These are phyloP conservation scores for Oscheius onirici DNA, from an alignment of 2,888 invertebrate species.

Conservation along the genomic window DNA sequence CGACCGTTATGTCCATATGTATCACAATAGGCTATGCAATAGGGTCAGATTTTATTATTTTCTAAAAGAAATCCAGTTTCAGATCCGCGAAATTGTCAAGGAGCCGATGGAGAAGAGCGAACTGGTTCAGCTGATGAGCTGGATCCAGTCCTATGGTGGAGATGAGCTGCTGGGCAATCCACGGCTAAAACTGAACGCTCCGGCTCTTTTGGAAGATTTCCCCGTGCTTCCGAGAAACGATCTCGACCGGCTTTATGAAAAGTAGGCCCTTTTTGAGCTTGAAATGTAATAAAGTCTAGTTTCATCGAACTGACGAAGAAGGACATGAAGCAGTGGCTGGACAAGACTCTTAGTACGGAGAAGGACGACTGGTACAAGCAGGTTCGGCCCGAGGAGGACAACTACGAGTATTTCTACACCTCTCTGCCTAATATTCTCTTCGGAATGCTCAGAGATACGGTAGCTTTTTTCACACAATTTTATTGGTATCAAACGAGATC, in stretches of 20 bases:
- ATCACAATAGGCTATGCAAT: conserved; percentile 82
- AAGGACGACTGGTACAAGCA: conserved; percentile 89
- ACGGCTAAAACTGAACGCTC: conserved; percentile 80
- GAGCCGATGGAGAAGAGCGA: conserved; percentile 93
- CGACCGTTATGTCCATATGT: conserved; percentile 89
- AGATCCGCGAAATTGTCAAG: conserved; percentile 86
- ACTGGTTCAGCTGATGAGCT: conserved; percentile 89
- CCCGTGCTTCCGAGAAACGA: conserved; percentile 83
- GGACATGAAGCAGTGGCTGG: conserved; percentile 87
- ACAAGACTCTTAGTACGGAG: conserved; percentile 88
- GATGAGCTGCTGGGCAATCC: conserved; percentile 87
- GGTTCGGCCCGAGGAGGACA: conserved; percentile 81
- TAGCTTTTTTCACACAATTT: too few species aligned
- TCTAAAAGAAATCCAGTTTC: conserved; percentile 34
- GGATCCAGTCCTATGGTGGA: conserved; percentile 90
- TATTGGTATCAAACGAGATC: too few species aligned
- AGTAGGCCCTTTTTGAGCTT: conserved; percentile 25
- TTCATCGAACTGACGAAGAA: conserved; percentile 65
- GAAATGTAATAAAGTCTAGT: conserved; percentile 36
- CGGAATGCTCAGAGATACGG: conserved; percentile 97
- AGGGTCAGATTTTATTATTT: conserved; percentile 45
- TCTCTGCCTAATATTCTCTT: conserved; percentile 94
- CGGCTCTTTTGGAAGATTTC: conserved; percentile 76
- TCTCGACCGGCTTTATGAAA: conserved; percentile 82
- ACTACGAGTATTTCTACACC: conserved; percentile 86